Base-by-base conservation (phyloP, 2,888 invertebrate genomes). In the Steromphala cineraria region DNA sequence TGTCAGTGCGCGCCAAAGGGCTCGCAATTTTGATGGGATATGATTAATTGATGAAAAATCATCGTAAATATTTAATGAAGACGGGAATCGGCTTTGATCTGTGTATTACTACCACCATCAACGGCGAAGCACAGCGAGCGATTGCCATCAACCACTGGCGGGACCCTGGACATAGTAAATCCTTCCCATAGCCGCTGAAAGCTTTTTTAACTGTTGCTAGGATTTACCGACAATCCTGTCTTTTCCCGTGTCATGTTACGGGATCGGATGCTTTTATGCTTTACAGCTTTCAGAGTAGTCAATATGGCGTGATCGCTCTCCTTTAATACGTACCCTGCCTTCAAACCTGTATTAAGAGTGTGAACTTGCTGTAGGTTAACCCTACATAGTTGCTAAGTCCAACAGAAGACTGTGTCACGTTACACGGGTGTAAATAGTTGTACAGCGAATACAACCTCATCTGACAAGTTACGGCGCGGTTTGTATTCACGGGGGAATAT, bases 21-120 rank as follows among this genome's bases (percentile, higher is more conserved):
- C 52, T 76, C 53, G 76, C 82, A 77, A 76, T 82, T 82, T 78
- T 78, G 78, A 78, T 52, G 52, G 55, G 75, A 75, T 19, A 36
- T 82, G 80, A 80, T 78, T 82, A 79, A 82, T 82, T 82, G 46
- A 82, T 46, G 75, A 75, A 80, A 78, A 78, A 80, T 80, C 74
- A 55, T 67, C 46, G 75, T 80, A 62, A 82, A 82, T 82, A 78
- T 80, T 82, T 78, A 75, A 82, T 82, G 82, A 80, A 55, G 62
- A 78, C 28, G 53, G 40, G 82, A 53, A 78, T 52, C n/a, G 31
- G 76, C 76, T 76, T 76, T 76, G 76, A 76, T 76, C 53, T 24
- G 53, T 21, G 53, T 36, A 76, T 76, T 76, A 53, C 55, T 24
- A 15, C 24, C 4, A 55, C 53, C 53, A 28, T 76, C 55, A 31